Conservation (phyloP, 2,888 invertebrate species). For the Linnaemya vulpina region DNA sequence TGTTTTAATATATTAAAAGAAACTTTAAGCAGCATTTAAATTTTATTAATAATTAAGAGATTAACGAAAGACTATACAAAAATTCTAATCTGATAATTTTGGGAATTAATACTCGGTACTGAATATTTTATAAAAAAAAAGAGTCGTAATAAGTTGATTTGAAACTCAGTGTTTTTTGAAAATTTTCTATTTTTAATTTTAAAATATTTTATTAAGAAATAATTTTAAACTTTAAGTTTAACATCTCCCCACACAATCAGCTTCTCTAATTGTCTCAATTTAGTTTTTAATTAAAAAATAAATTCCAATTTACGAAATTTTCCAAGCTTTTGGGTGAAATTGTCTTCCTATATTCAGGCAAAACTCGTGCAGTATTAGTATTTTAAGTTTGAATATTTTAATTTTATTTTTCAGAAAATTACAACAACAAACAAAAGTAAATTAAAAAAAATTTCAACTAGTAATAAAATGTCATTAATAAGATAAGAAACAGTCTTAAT, state of each 20-base stretch:
- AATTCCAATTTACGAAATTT: not conserved
- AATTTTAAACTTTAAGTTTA: constrained; percentile 18
- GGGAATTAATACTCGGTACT: constrained; percentile 3
- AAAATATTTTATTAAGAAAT: not conserved
- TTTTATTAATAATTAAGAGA: too few species aligned
- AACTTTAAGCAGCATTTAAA: too few species aligned
- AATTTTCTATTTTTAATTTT: not conserved
- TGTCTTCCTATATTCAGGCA: constrained; percentile 77
- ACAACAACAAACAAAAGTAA: constrained; percentile 41
- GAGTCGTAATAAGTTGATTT: constrained; percentile 30
- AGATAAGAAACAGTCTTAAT: not conserved
- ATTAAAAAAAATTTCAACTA: constrained; percentile 76
- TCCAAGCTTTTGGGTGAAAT: not conserved
- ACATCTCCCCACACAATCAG: constrained; percentile 12
- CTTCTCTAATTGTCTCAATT: constrained; percentile 41
- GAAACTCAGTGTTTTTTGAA: not conserved
- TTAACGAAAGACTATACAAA: too few species aligned
- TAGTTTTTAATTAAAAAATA: constrained; percentile 1
- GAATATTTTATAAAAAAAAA: too few species aligned
- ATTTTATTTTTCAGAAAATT: constrained; percentile 38
- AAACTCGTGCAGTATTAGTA: constrained; percentile 81
- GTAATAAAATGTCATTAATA: constrained; percentile 80
- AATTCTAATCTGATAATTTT: too few species aligned
- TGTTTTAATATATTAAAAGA: too few species aligned
- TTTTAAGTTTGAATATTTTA: constrained; percentile 65